Percentiles rank a stretch among this genome's conserved stretches.
These are phyloP conservation scores for Camelus dromedarius DNA, from an alignment of 2,113 vertebrate species.

Conservation along the genomic window DNA sequence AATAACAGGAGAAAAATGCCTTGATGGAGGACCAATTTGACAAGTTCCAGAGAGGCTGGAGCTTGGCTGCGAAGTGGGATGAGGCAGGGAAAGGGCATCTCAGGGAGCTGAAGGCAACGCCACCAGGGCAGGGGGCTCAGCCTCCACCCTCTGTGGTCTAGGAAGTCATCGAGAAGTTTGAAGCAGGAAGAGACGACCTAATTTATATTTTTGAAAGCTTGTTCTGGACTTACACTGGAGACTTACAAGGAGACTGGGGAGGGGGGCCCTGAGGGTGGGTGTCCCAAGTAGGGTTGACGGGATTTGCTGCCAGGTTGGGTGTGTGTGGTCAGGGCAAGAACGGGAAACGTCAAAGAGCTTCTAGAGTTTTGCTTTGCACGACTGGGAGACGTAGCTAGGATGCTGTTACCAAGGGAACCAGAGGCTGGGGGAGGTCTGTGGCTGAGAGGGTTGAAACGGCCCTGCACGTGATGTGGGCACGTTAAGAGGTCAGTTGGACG, in stretches of 20 bases:
- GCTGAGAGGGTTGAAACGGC: neutral
- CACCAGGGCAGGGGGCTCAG: neutral
- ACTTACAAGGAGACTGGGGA: neutral
- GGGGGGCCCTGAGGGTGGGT: neutral
- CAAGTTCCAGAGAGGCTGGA: neutral
- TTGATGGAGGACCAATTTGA: neutral
- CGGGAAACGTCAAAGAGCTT: neutral
- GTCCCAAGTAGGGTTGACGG: neutral
- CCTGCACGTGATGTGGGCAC: neutral
- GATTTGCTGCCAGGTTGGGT: neutral
- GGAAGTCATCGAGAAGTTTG: neutral
- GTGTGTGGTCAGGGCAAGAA: neutral
- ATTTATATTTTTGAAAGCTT: neutral
- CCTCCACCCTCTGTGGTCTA: neutral
- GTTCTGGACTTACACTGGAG: neutral
- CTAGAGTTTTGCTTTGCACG: neutral
- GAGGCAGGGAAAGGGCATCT: neutral
- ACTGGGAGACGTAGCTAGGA: neutral
- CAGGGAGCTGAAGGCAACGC: neutral
- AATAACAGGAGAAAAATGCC: neutral
- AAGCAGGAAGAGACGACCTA: neutral
- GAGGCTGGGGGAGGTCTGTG: rapidly evolving
- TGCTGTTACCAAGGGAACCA: neutral
- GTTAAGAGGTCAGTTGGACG: neutral
- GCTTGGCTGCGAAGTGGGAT: too few relatives aligned